Evolutionary conservation across 2,797 vertebrate genomes (phyloP), one percentile per base, ranked within the genome.

Genomic region (Artibeus lituratus): DNA sequence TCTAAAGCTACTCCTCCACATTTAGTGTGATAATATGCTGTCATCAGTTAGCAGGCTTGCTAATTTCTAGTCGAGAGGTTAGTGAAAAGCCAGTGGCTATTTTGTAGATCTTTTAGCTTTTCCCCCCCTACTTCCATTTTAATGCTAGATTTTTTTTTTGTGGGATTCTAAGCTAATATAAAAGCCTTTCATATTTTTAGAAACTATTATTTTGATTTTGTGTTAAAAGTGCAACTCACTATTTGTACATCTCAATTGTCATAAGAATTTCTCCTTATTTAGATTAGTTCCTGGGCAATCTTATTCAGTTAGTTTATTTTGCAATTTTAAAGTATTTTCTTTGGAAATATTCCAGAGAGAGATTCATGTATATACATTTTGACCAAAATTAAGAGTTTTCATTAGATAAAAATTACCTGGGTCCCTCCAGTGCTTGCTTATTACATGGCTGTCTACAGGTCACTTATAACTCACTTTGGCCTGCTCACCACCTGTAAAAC

Each of bases 301-400:
- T 57, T 88, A 65, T 9, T 87, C 35, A 5, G n/a, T 94, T 92
- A 39, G 47, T 88, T 95, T 55, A 83, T 91, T 91, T 86, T 96
- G 14, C 16, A 37, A 91, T 96, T 95, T 76, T 62, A 74, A 94
- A 83, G 35, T 73, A 74, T 85, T 62, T 7, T 95, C 39, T 94
- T 93, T 39, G 51, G 37, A 88, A 24, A 26, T 95, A 72, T 44
- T 80, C 44, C 65, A 95, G 51, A 88, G 21, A 22, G 85, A 85
- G 22, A 92, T 82, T 85, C 2, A 29, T 72, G 1, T 87, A 39
- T 91, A 65, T 59, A 72, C 32, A 73, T 78, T 95, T 91, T 83
- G 86, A 93, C 44, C 72, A 67, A 91, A 78, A 94, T 2, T 87
- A 42, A 47, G 51, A 78, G 3, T 93, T 94, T 93, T 96, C 35